Conservation (phyloP, 2,113 vertebrate genomes). For the Sinocyclocheilus anshuiensis region DNA sequence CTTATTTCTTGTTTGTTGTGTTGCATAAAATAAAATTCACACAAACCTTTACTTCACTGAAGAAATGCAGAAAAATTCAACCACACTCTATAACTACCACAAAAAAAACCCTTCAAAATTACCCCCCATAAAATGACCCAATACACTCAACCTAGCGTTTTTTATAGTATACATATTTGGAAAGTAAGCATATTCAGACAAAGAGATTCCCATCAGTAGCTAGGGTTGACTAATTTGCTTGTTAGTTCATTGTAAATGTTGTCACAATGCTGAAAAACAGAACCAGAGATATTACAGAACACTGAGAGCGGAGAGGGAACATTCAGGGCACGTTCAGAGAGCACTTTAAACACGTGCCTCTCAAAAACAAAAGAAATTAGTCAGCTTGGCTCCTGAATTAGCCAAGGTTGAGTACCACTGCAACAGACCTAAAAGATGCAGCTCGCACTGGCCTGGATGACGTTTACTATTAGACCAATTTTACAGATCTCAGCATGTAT, state of each 20-base stretch:
- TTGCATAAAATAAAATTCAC: background rate
- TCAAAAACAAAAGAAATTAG: conserved; percentile 16
- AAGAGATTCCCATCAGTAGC: background rate
- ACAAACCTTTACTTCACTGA: background rate
- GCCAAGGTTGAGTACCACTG: background rate
- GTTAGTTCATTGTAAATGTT: background rate
- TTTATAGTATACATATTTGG: background rate
- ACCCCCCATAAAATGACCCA: background rate
- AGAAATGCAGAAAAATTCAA: background rate
- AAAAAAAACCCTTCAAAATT: background rate
- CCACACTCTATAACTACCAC: background rate
- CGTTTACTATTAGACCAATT: conserved; percentile 3
- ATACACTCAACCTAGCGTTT: background rate
- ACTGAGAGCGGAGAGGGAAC: background rate
- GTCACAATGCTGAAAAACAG: background rate
- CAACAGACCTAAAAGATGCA: background rate
- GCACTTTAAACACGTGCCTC: background rate
- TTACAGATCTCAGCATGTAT: conserved; percentile 36
- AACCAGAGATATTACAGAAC: background rate
- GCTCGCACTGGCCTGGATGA: background rate
- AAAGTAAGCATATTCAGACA: background rate
- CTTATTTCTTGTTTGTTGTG: background rate
- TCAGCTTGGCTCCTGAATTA: background rate
- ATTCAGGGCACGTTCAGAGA: background rate
- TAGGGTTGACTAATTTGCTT: background rate